These are phyloP conservation scores for Crypturellus tataupa DNA, from an alignment of 2,797 vertebrate genomes.

Conservation along the genomic window DNA sequence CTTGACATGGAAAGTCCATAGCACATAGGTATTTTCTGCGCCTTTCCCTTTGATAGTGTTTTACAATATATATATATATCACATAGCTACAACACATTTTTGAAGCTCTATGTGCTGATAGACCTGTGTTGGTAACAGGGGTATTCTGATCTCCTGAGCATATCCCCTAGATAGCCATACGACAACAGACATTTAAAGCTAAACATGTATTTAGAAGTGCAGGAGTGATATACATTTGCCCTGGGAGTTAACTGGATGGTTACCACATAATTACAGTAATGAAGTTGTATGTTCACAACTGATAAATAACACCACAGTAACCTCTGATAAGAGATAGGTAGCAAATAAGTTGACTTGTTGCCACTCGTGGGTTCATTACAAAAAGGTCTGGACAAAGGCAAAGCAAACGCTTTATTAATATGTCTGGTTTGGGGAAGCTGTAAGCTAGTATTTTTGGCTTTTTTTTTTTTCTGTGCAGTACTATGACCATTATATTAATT, in stretches of 20 bases:
- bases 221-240: neutral
- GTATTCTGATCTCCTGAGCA: neutral
- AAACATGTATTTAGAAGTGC: neutral
- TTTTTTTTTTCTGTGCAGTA: neutral
- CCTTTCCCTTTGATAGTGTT: neutral
- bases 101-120: neutral
- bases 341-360: slow-evolving; percentile 12
- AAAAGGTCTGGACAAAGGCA: slow-evolving; percentile 15
- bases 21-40: fast-evolving
- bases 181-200: neutral
- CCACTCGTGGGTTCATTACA: neutral
- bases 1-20: neutral
- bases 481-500: slow-evolving; percentile 60
- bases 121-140: neutral
- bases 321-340: slow-evolving; percentile 25
- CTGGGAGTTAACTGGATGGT: neutral
- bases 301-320: slow-evolving; percentile 13
- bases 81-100: neutral
- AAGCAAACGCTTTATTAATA: neutral
- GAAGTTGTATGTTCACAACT: neutral
- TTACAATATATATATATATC: neutral
- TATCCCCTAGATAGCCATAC: neutral
- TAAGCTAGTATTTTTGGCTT: neutral
- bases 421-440: neutral
- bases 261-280: neutral